These are phyloP conservation scores for Copidosoma floridanum DNA, from an alignment of 1,140 invertebrate genomes.

Conservation along the genomic window DNA sequence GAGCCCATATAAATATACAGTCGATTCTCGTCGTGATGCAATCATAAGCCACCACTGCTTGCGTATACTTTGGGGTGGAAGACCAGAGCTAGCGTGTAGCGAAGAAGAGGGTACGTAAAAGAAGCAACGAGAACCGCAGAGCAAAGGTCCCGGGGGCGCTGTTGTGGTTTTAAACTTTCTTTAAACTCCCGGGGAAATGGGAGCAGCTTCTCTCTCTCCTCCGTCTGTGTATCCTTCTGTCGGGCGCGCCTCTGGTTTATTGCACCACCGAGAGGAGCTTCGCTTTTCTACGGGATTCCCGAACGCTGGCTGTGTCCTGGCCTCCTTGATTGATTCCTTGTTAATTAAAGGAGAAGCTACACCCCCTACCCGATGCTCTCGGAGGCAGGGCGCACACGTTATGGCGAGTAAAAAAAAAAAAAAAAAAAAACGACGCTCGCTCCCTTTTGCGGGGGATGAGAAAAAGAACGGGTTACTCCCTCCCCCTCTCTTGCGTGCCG, in stretches of 20 bases:
- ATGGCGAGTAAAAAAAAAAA: too few relatives aligned
- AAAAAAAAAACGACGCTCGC: neutral
- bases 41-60: constrained; percentile 5
- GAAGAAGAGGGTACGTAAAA: neutral
- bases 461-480: constrained; percentile 42
- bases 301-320: neutral
- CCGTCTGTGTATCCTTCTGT: neutral
- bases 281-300: constrained; percentile 34
- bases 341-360: constrained; percentile 45
- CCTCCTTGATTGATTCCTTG: constrained; percentile 45
- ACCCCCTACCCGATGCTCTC: neutral
- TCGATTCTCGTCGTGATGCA: too few relatives aligned
- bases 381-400: neutral
- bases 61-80: neutral
- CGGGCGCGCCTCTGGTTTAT: constrained; percentile 6
- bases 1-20: too few relatives aligned
- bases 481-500: constrained; percentile 34
- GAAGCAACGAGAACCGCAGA: constrained; percentile 10
- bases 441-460: constrained; percentile 25
- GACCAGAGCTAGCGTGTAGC: neutral
- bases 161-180: constrained; percentile 24
- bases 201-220: constrained; percentile 12
- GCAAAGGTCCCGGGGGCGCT: constrained; percentile 8
- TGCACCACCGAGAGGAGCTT: constrained; percentile 1
- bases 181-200: constrained; percentile 16